Conservation (phyloP, 2,113 vertebrate genomes). For the Megaceryle maxima region DNA sequence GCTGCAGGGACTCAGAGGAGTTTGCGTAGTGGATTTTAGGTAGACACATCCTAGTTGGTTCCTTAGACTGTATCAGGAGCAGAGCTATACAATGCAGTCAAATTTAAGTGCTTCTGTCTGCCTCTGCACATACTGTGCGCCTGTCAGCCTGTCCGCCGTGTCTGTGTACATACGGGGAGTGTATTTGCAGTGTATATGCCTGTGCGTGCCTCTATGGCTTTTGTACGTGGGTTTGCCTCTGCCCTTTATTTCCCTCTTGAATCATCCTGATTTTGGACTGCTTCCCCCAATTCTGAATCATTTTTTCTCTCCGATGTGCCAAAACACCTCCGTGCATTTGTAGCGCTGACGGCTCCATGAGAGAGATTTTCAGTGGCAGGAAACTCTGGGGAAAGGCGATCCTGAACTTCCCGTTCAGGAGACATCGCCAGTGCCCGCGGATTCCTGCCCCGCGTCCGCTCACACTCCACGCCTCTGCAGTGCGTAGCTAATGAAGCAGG, state of each 20-base stretch:
- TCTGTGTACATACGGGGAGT: background rate
- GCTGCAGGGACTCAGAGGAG: background rate
- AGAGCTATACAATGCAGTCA: background rate
- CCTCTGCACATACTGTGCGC: background rate
- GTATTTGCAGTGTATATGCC: background rate
- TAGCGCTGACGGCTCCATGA: background rate
- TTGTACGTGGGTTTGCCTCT: background rate
- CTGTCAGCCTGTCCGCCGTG: background rate
- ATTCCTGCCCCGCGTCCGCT: background rate
- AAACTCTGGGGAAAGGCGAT: slow-evolving; percentile 16
- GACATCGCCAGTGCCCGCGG: background rate
- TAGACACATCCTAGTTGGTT: background rate
- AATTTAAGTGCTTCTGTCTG: background rate
- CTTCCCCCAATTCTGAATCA: background rate
- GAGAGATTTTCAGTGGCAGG: background rate
- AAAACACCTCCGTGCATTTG: background rate
- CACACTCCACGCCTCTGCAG: background rate
- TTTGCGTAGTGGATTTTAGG: background rate
- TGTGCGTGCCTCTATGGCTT: background rate
- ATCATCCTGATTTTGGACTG: background rate
- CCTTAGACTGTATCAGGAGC: background rate
- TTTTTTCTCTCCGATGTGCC: background rate
- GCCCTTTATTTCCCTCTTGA: background rate
- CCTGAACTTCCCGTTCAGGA: slow-evolving; percentile 54
- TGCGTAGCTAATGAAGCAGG: background rate